Evolutionary conservation across 2,797 vertebrate species (phyloP).

Genomic region (Balearica regulorum): DNA sequence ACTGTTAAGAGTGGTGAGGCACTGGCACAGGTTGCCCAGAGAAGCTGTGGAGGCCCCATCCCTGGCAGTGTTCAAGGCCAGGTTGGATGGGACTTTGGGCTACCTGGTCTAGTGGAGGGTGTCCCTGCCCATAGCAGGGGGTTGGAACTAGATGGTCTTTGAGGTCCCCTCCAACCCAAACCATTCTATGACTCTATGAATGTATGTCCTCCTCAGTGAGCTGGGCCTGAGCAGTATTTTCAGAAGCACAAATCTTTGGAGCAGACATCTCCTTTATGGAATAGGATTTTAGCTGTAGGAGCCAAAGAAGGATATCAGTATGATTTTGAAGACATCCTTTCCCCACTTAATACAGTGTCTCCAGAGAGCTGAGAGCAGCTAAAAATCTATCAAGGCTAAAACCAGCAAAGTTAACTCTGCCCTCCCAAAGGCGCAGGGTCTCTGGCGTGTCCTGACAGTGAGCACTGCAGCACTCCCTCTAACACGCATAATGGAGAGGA

Average conservation of each 20-base stretch:
- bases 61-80: too few relatives aligned
- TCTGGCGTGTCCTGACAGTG: fast-evolving
- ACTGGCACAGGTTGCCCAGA: too few relatives aligned
- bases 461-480: not conserved
- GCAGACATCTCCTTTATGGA: not conserved
- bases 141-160: too few relatives aligned
- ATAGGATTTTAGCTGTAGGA: not conserved
- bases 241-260: not conserved
- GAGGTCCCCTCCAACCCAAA: too few relatives aligned
- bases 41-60: too few relatives aligned
- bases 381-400: not conserved
- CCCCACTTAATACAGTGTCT: not conserved
- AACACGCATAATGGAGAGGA: not conserved
- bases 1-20: too few relatives aligned
- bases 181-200: not conserved
- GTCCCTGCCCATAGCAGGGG: too few relatives aligned
- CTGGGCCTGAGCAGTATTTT: not conserved
- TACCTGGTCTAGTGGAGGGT: too few relatives aligned
- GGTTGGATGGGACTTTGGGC: too few relatives aligned
- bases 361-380: not conserved
- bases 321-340: not conserved
- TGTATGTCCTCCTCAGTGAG: too few relatives aligned
- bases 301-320: not conserved
- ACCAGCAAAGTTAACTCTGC: not conserved
- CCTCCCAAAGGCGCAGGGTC: fast-evolving